These are phyloP conservation scores for Furnarius figulus DNA, from an alignment of 2,113 vertebrate genomes.

Conservation along the genomic window DNA sequence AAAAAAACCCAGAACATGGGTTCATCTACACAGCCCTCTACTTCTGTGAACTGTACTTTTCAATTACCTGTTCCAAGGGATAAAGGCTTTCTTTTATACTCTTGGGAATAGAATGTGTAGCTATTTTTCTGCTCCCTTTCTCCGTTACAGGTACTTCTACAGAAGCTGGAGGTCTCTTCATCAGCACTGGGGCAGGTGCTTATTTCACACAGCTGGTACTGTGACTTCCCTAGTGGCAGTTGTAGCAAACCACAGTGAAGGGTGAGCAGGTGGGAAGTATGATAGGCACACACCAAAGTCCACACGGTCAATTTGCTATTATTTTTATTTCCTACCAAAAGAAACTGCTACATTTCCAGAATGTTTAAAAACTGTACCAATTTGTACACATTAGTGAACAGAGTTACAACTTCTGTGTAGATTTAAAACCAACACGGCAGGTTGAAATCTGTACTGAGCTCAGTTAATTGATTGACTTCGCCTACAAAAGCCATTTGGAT, in stretches of 20 bases:
- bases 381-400: background rate
- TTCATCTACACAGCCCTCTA: background rate
- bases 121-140: background rate
- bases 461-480: background rate
- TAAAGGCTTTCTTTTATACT: background rate
- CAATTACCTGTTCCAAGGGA: background rate
- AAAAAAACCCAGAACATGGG: background rate
- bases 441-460: background rate
- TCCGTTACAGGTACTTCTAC: fast-evolving
- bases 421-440: background rate
- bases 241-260: background rate
- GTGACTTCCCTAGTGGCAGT: background rate
- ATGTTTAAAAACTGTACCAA: conserved; percentile 23
- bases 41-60: background rate
- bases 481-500: background rate
- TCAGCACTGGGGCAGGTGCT: background rate
- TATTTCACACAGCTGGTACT: background rate
- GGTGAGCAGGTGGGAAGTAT: fast-evolving
- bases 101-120: fast-evolving
- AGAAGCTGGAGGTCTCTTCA: background rate
- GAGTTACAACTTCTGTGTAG: background rate
- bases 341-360: conserved; percentile 43
- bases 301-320: background rate
- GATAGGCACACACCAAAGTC: background rate
- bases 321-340: conserved; percentile 51